Evolutionary conservation across 2,113 vertebrate genomes (phyloP).

Genomic region (Romanogobio albipinnatus): DNA sequence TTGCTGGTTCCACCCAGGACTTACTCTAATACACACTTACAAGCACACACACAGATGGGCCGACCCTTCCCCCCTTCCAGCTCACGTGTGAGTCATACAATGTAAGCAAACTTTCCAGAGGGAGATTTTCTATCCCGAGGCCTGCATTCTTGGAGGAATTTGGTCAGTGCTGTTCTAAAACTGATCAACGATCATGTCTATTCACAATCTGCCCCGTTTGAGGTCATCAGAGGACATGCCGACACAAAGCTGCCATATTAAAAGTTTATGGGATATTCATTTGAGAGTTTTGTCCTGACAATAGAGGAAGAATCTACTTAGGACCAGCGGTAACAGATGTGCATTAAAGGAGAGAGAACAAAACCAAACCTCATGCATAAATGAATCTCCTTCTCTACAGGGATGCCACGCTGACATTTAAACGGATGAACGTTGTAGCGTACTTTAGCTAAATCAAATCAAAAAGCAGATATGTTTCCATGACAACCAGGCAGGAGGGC

Average conservation of each 20-base stretch:
- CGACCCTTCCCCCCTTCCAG: conserved; percentile 12
- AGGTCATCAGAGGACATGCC: conserved; percentile 12
- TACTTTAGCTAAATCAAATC: conserved; percentile 52
- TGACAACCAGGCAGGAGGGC: conserved; percentile 43
- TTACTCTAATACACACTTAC: neutral
- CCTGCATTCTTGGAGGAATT: neutral
- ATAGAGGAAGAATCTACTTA: neutral
- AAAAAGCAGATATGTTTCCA: conserved; percentile 51
- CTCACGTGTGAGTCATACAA: conserved; percentile 41
- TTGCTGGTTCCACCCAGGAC: conserved; percentile 5
- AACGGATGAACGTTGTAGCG: conserved; percentile 25
- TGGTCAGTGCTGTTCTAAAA: neutral
- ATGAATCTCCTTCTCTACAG: conserved; percentile 18
- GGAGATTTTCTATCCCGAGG: neutral
- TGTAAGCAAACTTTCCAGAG: conserved; percentile 37
- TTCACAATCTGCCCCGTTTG: neutral
- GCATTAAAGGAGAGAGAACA: conserved; percentile 10
- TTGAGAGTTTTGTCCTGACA: conserved; percentile 11
- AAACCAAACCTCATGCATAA: conserved; percentile 23
- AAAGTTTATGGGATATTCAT: conserved; percentile 9
- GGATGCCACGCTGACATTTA: conserved; percentile 56
- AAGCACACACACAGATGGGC: neutral
- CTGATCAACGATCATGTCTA: neutral
- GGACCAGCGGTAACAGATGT: neutral
- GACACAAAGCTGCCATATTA: neutral